Evolutionary conservation across 2,888 invertebrate species (phyloP), one percentile per base, ranked within the genome.

Genomic region (Volucella inanis): DNA sequence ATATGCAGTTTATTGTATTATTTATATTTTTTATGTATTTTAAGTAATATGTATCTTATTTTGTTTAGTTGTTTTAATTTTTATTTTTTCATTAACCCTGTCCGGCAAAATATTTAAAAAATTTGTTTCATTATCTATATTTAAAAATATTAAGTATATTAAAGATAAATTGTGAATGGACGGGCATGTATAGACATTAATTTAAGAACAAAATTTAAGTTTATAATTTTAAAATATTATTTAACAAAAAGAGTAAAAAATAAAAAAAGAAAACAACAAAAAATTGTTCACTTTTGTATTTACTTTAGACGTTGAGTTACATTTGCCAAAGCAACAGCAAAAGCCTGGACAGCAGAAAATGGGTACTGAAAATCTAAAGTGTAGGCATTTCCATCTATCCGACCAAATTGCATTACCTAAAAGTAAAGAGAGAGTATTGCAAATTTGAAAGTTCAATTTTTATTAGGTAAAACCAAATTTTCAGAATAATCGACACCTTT

Each of bases 301-400:
- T 92, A 92, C 89, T 92, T 92, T 65, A 92, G 89, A 87, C 92
- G 92, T 89, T 92, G 92, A 57, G 92, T 92, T 47, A 92, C 92
- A 89, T 92, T 92, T 62, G 92, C 92, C 90, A 99, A 94, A 87
- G 99, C 99, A 81, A 99, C 99, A 72, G 98, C 98, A 93, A 99
- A 99, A 78, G 99, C 99, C 93, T 99, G 99, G 86, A 99, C 94
- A 88, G 99, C 98, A 78, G 98, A 98, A 93, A 99, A 99, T 41
- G 99, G 99, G 93, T 98, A 98, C 92, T 99, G 98, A 93, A 99
- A 99, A 93, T 99, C 99, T 90, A 99, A 93, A 0, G 99, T 99
- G 93, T 99, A 99, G 55, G 99, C 98, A 92, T 99, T 99, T 89
- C 97, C 98, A 93, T 99, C 99, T 89, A 99, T 99, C 82, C 99